Evolutionary conservation across 2,888 invertebrate genomes (phyloP).

Genomic region (Nomada ruficornis): DNA sequence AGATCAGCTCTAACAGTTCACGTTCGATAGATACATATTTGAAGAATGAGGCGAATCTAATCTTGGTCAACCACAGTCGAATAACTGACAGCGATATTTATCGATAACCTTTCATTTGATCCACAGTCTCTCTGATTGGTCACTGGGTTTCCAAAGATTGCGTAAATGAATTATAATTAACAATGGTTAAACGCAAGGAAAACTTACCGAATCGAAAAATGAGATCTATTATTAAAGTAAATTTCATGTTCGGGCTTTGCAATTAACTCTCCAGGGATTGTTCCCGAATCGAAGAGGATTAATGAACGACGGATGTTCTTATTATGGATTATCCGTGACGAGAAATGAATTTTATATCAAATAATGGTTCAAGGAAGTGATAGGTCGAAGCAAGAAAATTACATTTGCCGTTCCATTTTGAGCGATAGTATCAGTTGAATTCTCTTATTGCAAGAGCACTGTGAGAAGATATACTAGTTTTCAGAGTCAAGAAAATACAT

Average conservation of each 20-base stretch:
- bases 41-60: neutral
- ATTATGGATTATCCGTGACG: neutral
- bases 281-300: slow-evolving; percentile 2
- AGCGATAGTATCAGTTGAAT: too few species aligned
- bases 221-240: slow-evolving; percentile 34
- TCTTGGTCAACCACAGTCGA: neutral
- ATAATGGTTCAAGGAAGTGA: too few species aligned
- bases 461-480: too few species aligned
- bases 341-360: too few species aligned
- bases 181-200: neutral
- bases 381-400: too few species aligned
- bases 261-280: neutral
- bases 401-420: too few species aligned
- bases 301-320: slow-evolving; percentile 7
- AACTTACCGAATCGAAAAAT: neutral
- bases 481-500: too few species aligned
- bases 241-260: slow-evolving; percentile 17
- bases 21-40: neutral
- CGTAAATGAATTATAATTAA: neutral
- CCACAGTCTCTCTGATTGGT: neutral
- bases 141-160: neutral
- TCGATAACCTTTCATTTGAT: neutral
- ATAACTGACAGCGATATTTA: neutral
- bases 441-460: too few species aligned
- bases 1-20: neutral